Conservation (phyloP, 1,140 invertebrate species). For the Steinernema feltiae region DNA sequence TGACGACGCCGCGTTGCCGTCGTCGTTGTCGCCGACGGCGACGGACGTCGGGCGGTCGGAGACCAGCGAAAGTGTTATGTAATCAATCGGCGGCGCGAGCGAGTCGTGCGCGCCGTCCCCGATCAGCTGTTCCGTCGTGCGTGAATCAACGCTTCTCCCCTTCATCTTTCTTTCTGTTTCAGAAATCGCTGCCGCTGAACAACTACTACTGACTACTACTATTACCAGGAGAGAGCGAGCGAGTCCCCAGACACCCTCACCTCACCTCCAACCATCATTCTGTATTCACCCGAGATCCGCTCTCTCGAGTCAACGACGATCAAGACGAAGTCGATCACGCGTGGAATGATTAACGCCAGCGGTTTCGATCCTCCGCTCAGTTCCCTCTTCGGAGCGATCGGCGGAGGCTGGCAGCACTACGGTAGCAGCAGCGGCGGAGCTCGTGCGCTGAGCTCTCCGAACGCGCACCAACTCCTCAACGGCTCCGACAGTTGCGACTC, state of each 20-base stretch:
- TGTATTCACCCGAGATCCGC: not conserved
- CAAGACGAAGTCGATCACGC: not conserved
- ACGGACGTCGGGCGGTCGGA: not conserved
- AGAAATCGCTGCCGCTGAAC: slow-evolving; percentile 7
- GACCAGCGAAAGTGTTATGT: slow-evolving; percentile 12
- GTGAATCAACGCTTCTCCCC: not conserved
- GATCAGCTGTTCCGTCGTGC: slow-evolving; percentile 6
- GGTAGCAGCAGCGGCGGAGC: not conserved
- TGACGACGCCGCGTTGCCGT: not conserved
- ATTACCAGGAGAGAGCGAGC: too few species aligned
- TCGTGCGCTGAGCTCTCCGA: not conserved
- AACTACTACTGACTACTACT: not conserved
- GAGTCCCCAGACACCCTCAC: not conserved
- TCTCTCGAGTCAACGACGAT: not conserved
- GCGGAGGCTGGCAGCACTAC: not conserved
- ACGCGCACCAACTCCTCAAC: not conserved
- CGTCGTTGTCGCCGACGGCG: not conserved
- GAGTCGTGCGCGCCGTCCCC: slow-evolving; percentile 1
- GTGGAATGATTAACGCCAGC: not conserved
- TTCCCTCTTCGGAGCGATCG: not conserved
- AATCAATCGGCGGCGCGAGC: slow-evolving; percentile 5
- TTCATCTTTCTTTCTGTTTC: not conserved
- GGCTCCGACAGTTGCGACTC: not conserved
- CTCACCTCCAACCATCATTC: not conserved
- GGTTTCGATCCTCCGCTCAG: slow-evolving; percentile 4